Conservation (phyloP, 1,140 invertebrate genomes). For the Zophobas morio region DNA sequence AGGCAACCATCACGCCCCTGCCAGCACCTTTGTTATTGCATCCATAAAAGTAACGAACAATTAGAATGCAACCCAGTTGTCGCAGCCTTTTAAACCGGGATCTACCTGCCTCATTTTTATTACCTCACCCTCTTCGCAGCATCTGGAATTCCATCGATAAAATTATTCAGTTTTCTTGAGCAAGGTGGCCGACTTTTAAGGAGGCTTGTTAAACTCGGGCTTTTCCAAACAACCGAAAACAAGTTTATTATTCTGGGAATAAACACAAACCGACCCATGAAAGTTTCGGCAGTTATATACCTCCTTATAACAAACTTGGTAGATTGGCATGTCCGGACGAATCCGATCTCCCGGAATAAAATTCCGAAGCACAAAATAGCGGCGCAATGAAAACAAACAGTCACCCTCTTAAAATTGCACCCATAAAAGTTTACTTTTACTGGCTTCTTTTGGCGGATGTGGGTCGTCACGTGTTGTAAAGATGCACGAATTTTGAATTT, state of each 20-base stretch:
- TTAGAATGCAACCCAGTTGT: slow-evolving; percentile 23
- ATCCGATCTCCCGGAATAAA: background rate
- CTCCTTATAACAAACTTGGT: slow-evolving; percentile 31
- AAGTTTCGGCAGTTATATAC: slow-evolving; percentile 20
- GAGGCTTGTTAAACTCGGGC: slow-evolving; percentile 9
- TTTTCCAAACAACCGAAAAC: slow-evolving; percentile 19
- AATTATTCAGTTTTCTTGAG: background rate
- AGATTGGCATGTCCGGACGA: slow-evolving; percentile 34
- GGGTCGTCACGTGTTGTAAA: background rate
- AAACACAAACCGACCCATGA: slow-evolving; percentile 13
- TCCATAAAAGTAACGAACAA: slow-evolving; percentile 37
- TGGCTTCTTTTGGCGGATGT: background rate
- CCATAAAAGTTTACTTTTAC: slow-evolving; percentile 2
- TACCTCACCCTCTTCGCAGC: slow-evolving; percentile 15
- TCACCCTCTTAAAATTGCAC: background rate
- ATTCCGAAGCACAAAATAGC: slow-evolving; percentile 2
- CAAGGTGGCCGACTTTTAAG: background rate
- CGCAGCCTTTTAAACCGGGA: slow-evolving; percentile 14
- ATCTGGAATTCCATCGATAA: background rate
- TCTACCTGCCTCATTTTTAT: slow-evolving; percentile 15
- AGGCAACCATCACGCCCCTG: too few species aligned
- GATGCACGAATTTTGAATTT: too few species aligned
- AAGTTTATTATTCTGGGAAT: slow-evolving; percentile 43
- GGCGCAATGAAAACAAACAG: slow-evolving; percentile 18
- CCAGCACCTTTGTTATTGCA: slow-evolving; percentile 3